Evolutionary conservation across 1,140 invertebrate species (phyloP).

Genomic region (Formica exsecta): DNA sequence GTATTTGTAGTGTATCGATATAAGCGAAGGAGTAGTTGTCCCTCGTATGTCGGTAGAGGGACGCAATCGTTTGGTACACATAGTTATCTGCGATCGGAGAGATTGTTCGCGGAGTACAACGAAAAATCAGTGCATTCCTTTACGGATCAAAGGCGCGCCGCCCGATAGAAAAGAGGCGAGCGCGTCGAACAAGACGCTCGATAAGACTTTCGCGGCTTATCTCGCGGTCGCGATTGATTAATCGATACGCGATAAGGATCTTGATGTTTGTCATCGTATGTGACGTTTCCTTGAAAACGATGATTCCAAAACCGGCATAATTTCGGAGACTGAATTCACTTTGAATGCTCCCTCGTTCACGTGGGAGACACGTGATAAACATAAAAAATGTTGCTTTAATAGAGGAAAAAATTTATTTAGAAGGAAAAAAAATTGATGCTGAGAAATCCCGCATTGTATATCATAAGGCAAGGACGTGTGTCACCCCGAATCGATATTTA

Average conservation of each 20-base stretch:
- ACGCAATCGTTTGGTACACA: slow-evolving; percentile 54
- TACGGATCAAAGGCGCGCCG: slow-evolving; percentile 38
- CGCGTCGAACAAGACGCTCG: slow-evolving; percentile 15
- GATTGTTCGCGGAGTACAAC: slow-evolving; percentile 43
- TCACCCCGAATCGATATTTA: too few species aligned
- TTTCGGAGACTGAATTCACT: neutral
- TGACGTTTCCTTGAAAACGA: neutral
- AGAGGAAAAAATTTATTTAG: too few species aligned
- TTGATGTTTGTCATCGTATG: neutral
- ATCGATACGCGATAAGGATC: slow-evolving; percentile 35
- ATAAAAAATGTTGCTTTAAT: neutral
- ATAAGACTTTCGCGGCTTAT: slow-evolving; percentile 49
- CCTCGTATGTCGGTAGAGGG: too few species aligned
- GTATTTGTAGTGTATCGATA: neutral
- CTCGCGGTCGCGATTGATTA: slow-evolving; percentile 42
- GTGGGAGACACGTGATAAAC: neutral
- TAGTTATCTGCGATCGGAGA: slow-evolving; percentile 51
- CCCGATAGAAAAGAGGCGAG: neutral
- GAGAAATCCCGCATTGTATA: too few species aligned
- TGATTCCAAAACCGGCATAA: neutral
- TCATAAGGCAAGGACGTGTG: too few species aligned
- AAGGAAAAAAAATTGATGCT: too few species aligned
- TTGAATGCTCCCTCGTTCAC: neutral
- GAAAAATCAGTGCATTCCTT: slow-evolving; percentile 44
- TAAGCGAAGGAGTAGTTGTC: neutral